Conservation (phyloP, 2,113 vertebrate species). For the Phainopepla nitens region DNA sequence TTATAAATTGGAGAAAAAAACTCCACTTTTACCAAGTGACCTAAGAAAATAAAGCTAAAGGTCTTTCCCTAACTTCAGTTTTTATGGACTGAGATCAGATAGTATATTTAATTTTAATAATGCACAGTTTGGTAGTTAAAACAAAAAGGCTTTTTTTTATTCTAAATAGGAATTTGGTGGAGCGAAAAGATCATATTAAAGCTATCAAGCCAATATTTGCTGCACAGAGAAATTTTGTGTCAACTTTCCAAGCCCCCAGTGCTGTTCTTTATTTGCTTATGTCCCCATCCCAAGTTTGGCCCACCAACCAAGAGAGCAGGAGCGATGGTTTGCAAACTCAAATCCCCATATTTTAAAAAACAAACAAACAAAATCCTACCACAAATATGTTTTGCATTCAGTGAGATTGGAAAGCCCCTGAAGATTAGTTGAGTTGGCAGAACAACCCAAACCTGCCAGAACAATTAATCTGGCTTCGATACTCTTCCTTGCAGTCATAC, state of each 20-base stretch:
- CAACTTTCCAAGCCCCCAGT: not conserved
- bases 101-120: not conserved
- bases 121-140: not conserved
- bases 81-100: not conserved
- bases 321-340: not conserved
- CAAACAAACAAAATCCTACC: not conserved
- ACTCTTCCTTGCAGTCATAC: not conserved
- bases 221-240: not conserved
- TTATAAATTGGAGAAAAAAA: not conserved
- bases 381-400: not conserved
- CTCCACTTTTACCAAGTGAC: not conserved
- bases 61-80: not conserved
- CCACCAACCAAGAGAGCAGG: accelerated
- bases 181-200: not conserved
- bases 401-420: not conserved
- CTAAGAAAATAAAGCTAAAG: not conserved
- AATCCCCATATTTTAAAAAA: not conserved
- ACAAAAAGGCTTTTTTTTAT: accelerated
- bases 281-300: not conserved
- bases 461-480: not conserved
- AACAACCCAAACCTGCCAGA: not conserved
- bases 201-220: not conserved
- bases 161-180: not conserved
- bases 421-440: not conserved
- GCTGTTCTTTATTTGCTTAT: not conserved